Evolutionary conservation across 2,888 invertebrate species (phyloP).

Genomic region (Pardosa pseudoannulata): DNA sequence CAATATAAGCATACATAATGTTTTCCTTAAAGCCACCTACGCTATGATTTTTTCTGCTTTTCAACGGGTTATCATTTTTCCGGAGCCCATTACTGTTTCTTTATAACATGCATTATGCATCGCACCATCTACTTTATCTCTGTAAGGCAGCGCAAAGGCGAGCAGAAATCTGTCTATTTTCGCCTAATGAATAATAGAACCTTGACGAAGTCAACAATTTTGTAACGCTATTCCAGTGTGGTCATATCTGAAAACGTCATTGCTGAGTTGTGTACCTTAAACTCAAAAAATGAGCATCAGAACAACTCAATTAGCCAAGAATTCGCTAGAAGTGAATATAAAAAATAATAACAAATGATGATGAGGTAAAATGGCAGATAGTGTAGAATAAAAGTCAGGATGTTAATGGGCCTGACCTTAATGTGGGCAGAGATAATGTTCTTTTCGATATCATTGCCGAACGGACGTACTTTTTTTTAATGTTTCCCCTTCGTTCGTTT

Average conservation of each 20-base stretch:
- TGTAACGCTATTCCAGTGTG: neutral
- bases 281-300: conserved; percentile 33
- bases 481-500: neutral
- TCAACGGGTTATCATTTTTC: no score
- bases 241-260: neutral
- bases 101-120: no score
- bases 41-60: no score
- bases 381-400: conserved; percentile 40
- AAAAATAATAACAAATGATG: neutral
- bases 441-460: conserved; percentile 3
- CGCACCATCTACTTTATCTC: no score
- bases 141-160: no score
- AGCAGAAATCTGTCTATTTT: no score
- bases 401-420: conserved; percentile 65
- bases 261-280: neutral
- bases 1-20: no score
- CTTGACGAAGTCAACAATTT: neutral
- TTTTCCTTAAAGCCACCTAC: no score
- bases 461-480: neutral
- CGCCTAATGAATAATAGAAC: neutral
- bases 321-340: conserved; percentile 15
- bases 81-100: no score
- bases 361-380: neutral
- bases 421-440: conserved; percentile 39
- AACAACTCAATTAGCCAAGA: conserved; percentile 39